Evolutionary conservation across 2,797 vertebrate genomes (phyloP).

Genomic region (Sebastes vulpes): DNA sequence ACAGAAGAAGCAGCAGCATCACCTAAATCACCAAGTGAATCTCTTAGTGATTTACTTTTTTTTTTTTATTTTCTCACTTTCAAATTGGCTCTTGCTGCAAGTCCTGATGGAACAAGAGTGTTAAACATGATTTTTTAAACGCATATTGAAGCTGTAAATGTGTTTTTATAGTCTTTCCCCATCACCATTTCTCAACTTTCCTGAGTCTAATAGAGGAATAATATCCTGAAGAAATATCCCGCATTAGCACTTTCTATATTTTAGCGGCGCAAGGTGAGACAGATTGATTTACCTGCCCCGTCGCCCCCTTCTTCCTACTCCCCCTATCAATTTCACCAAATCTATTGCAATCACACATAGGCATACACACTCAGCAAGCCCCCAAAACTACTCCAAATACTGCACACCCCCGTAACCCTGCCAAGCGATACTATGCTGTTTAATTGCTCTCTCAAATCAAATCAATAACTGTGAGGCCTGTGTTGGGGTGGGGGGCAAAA

Average conservation of each 20-base stretch:
- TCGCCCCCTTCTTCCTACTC: neutral
- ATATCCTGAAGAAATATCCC: slow-evolving; percentile 35
- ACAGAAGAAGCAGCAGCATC: neutral
- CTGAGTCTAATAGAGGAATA: slow-evolving; percentile 26
- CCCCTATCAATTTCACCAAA: slow-evolving; percentile 61
- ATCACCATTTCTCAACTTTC: slow-evolving; percentile 16
- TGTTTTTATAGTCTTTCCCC: neutral
- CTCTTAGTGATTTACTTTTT: neutral
- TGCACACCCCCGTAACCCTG: slow-evolving; percentile 59
- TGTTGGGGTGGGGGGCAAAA: slow-evolving; percentile 52
- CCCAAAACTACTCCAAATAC: slow-evolving; percentile 54
- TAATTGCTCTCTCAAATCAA: slow-evolving; percentile 88
- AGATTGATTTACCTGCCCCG: slow-evolving; percentile 54
- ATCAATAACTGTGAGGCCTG: slow-evolving; percentile 83
- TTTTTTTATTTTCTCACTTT: neutral
- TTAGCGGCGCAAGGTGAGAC: slow-evolving; percentile 40
- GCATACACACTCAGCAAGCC: slow-evolving; percentile 20
- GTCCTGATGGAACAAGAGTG: neutral
- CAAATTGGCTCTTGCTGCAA: neutral
- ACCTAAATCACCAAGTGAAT: neutral
- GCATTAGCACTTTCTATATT: slow-evolving; percentile 60
- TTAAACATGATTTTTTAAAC: neutral
- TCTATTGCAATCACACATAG: slow-evolving; percentile 57
- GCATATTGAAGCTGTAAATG: slow-evolving; percentile 11
- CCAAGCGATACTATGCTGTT: slow-evolving; percentile 75